A percentile compares a stretch with the other conserved stretches of the same genome.
phyloP scores from a whole-genome alignment of 2,797 vertebrate genomes.

The Bucorvus abyssinicus region DNA sequence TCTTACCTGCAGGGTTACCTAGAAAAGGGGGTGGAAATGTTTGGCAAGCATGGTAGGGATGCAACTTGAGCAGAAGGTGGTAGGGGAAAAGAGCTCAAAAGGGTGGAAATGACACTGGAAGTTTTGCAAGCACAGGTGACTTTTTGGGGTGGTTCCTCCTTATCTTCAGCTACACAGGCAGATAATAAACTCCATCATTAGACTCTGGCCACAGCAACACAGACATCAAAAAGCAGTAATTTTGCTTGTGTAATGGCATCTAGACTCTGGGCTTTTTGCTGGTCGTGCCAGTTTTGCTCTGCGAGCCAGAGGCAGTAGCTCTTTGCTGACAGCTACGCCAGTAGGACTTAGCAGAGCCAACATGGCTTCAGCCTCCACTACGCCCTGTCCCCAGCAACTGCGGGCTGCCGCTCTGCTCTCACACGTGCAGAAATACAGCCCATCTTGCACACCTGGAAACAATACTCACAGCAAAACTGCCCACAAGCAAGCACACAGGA shows the following conservation, averaged over 20 bases:
- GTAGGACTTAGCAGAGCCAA: background rate
- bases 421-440: rapidly evolving
- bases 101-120: background rate
- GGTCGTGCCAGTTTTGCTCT: background rate
- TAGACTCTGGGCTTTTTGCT: background rate
- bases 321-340: background rate
- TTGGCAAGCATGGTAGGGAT: background rate
- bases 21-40: background rate
- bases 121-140: background rate
- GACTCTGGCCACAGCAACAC: background rate
- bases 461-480: background rate
- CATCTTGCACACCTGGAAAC: background rate
- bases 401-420: rapidly evolving
- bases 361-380: background rate
- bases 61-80: background rate
- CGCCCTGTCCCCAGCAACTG: rapidly evolving
- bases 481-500: background rate
- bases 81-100: rapidly evolving
- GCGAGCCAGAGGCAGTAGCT: background rate
- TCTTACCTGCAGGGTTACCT: background rate
- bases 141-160: background rate
- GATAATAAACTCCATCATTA: background rate
- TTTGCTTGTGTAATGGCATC: background rate
- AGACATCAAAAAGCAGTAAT: background rate
- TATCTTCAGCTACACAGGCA: background rate